A percentile compares a stretch with the other conserved stretches of the same genome.
Evolutionary conservation across 1,140 invertebrate genomes (phyloP).

Genomic region (Danaus melanippus): DNA sequence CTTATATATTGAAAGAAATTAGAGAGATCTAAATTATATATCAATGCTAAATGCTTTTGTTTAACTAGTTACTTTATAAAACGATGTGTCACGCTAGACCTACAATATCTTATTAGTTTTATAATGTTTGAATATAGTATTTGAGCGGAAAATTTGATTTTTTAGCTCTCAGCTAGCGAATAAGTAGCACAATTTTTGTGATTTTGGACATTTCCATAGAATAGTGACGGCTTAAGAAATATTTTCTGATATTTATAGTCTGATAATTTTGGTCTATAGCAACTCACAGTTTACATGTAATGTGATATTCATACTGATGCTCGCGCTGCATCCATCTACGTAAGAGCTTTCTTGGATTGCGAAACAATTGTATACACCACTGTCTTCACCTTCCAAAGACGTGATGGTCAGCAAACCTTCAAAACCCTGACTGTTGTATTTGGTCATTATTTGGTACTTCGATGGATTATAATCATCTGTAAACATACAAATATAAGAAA

Average conservation of each 20-base stretch:
- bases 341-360: constrained; percentile 36
- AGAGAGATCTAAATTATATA: no score
- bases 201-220: no score
- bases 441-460: constrained; percentile 49
- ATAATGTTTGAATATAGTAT: not conserved
- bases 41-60: no score
- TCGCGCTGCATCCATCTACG: constrained; percentile 32
- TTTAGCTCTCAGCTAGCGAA: no score
- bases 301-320: constrained; percentile 32
- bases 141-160: no score
- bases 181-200: no score
- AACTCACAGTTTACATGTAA: constrained; percentile 49
- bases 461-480: constrained; percentile 31
- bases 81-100: not conserved
- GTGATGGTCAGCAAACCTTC: constrained; percentile 49
- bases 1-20: no score
- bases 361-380: constrained; percentile 42
- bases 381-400: constrained; percentile 38
- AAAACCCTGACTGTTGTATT: constrained; percentile 49
- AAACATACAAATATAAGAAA: not conserved
- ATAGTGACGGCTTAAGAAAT: no score
- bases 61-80: no score
- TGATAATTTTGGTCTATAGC: not conserved
- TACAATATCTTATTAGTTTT: not conserved
- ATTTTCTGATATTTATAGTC: no score